Percentiles rank a stretch among this genome's conserved stretches.
Conservation (phyloP, 1,140 invertebrate genomes). For the Zaprionus gabonicus region DNA sequence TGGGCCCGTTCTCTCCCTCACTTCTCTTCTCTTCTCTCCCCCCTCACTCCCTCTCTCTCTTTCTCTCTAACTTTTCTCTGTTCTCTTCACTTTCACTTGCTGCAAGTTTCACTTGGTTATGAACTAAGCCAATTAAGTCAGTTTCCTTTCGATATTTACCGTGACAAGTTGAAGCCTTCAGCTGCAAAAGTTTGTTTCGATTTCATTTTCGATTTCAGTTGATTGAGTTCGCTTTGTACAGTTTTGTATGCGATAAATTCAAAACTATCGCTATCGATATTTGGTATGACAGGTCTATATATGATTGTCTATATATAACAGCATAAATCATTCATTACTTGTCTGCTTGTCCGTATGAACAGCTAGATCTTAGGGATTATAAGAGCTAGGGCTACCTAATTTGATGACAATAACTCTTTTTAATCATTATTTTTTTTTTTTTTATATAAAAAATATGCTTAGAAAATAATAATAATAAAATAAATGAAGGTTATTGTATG, state of each 20-base stretch:
- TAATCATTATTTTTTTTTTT: too few species aligned
- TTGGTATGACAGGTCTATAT: too few species aligned
- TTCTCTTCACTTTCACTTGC: neutral
- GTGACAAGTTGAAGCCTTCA: conserved; percentile 3
- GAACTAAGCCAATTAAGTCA: conserved; percentile 14
- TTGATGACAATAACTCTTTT: too few species aligned
- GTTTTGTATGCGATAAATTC: neutral
- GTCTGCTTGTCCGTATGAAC: neutral
- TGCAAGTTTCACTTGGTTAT: conserved; percentile 1
- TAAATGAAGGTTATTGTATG: too few species aligned
- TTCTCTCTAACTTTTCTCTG: neutral
- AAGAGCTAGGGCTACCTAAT: neutral
- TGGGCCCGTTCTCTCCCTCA: neutral
- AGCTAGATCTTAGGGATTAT: neutral
- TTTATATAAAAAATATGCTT: too few species aligned
- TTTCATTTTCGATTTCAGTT: neutral
- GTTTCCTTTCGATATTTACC: conserved; percentile 6
- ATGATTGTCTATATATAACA: too few species aligned
- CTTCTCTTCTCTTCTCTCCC: too few species aligned
- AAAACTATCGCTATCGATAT: neutral
- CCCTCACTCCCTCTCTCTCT: neutral
- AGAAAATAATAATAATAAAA: too few species aligned
- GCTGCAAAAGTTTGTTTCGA: neutral
- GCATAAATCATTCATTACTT: too few species aligned
- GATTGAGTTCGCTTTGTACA: neutral